Evolutionary conservation across 1,140 invertebrate genomes (phyloP).

Genomic region (Platyscapa corneri): DNA sequence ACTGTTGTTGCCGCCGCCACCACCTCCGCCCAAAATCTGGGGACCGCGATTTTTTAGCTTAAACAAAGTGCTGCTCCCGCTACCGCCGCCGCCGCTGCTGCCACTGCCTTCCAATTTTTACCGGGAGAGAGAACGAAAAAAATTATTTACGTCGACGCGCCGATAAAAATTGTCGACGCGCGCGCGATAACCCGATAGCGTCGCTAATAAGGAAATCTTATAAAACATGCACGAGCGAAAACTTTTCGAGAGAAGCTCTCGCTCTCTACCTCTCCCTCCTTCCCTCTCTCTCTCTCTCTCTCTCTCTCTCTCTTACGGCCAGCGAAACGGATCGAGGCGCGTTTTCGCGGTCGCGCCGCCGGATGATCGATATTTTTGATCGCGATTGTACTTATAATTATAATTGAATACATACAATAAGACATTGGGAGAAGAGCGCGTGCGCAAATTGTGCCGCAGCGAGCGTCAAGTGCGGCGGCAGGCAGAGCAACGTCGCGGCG

Average conservation of each 20-base stretch:
- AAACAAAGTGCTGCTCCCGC: slow-evolving; percentile 57
- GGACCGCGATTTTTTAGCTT: slow-evolving; percentile 64
- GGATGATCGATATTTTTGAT: slow-evolving; percentile 19
- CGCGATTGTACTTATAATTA: slow-evolving; percentile 32
- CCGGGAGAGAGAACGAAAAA: slow-evolving; percentile 27
- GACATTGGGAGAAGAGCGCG: slow-evolving; percentile 16
- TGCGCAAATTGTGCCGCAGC: slow-evolving; percentile 30
- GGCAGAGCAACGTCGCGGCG: slow-evolving; percentile 40
- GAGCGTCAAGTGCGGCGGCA: neutral
- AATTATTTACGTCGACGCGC: slow-evolving; percentile 44
- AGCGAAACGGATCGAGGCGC: neutral
- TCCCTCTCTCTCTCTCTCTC: too few species aligned
- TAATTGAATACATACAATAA: slow-evolving; percentile 37
- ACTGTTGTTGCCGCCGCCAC: neutral
- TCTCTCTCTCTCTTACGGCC: too few species aligned
- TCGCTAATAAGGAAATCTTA: slow-evolving; percentile 49
- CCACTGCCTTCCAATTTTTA: slow-evolving; percentile 62
- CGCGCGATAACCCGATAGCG: slow-evolving; percentile 43
- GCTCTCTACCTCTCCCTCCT: too few species aligned
- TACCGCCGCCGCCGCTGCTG: too few species aligned
- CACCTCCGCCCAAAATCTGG: slow-evolving; percentile 26
- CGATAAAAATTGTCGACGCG: too few species aligned
- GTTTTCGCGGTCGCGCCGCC: neutral
- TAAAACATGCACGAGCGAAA: slow-evolving; percentile 29
- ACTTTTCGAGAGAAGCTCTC: too few species aligned